Evolutionary conservation across 2,888 invertebrate genomes (phyloP).

Genomic region (Heteropelma amictum): DNA sequence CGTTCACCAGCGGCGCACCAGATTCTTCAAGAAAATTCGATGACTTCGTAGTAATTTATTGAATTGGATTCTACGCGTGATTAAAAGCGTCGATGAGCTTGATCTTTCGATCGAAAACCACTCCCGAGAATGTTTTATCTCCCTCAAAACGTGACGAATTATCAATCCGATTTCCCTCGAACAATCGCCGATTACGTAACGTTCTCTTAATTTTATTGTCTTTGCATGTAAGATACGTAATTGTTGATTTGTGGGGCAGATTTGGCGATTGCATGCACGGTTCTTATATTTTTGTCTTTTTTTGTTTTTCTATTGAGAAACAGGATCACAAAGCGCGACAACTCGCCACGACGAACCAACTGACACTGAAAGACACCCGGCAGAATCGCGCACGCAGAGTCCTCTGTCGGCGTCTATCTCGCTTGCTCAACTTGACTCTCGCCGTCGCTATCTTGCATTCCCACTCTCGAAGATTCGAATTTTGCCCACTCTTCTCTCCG

Average conservation of each 20-base stretch:
- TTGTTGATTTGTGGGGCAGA: constrained; percentile 1
- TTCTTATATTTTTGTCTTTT: constrained; percentile 3
- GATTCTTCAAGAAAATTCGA: too few species aligned
- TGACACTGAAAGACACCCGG: constrained; percentile 68
- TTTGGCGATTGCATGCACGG: constrained; percentile 54
- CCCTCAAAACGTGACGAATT: too few species aligned
- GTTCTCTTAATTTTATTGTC: too few species aligned
- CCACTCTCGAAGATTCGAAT: constrained; percentile 16
- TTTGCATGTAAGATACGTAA: too few species aligned
- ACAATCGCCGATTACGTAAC: too few species aligned
- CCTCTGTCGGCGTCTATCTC: constrained; percentile 54
- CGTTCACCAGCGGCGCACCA: too few species aligned
- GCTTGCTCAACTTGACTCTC: constrained; percentile 46
- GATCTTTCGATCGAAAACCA: too few species aligned
- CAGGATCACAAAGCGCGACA: constrained; percentile 58
- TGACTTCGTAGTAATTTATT: too few species aligned
- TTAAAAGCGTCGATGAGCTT: too few species aligned
- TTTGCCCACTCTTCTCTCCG: constrained; percentile 1
- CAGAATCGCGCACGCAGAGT: constrained; percentile 77
- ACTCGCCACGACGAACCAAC: constrained; percentile 71
- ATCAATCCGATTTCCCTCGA: too few species aligned
- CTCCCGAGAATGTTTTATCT: too few species aligned
- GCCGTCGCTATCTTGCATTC: constrained; percentile 42
- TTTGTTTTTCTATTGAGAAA: constrained; percentile 33
- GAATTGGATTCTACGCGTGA: too few species aligned